A percentile compares a stretch with the other conserved stretches of the same genome.
Conservation (phyloP, 2,888 invertebrate species). For the Oligia fasciuncula region DNA sequence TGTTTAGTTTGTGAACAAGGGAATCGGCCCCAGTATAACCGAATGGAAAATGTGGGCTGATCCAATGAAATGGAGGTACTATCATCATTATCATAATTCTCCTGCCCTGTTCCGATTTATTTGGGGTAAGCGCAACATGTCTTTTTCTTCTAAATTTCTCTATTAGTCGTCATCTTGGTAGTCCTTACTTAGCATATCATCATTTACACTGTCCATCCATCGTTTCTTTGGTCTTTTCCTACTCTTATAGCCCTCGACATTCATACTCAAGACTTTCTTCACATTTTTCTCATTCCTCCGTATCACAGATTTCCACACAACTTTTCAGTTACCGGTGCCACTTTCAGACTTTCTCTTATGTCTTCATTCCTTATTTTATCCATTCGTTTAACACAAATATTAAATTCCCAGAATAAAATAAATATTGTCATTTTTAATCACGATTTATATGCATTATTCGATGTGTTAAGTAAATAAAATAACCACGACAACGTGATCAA, state of each 20-base stretch:
- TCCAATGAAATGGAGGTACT: background rate
- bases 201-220: background rate
- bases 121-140: too few relatives aligned
- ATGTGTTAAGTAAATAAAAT: slow-evolving; percentile 32
- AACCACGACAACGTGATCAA: slow-evolving; percentile 20
- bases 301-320: background rate
- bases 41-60: background rate
- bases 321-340: background rate
- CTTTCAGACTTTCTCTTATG: background rate
- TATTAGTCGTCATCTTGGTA: too few relatives aligned
- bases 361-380: background rate
- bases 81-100: too few relatives aligned
- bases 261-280: background rate
- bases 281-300: background rate
- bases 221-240: background rate
- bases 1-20: too few relatives aligned
- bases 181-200: background rate
- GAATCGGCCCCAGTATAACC: background rate
- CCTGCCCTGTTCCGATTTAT: too few relatives aligned
- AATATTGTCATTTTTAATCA: slow-evolving; percentile 3
- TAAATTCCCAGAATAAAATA: background rate
- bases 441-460: background rate
- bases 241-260: background rate
- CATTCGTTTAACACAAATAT: background rate
- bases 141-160: too few relatives aligned